These are phyloP conservation scores for Aegotheles bennettii DNA, from an alignment of 2,113 vertebrate genomes.

Conservation along the genomic window DNA sequence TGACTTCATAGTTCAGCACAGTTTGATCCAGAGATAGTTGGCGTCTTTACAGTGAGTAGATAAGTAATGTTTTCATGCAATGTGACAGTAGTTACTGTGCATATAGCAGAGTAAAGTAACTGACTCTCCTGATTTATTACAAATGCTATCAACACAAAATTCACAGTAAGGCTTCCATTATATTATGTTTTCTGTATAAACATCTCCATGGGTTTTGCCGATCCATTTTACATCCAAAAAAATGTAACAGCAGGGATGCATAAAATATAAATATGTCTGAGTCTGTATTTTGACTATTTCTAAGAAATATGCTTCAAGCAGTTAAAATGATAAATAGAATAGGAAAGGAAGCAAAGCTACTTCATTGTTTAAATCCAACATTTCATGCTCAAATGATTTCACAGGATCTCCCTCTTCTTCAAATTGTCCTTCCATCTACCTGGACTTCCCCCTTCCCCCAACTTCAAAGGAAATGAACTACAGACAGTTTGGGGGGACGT, in stretches of 20 bases:
- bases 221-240: constrained; percentile 67
- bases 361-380: constrained; percentile 61
- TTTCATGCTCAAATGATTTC: constrained; percentile 57
- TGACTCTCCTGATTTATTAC: constrained; percentile 69
- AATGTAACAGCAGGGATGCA: constrained; percentile 48
- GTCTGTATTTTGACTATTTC: constrained; percentile 73
- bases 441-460: not conserved
- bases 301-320: constrained; percentile 54
- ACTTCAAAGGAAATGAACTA: constrained; percentile 41
- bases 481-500: constrained; percentile 23
- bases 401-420: constrained; percentile 31
- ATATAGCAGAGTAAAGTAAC: constrained; percentile 59
- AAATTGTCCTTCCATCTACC: constrained; percentile 50
- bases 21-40: constrained; percentile 72
- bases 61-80: constrained; percentile 70
- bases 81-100: constrained; percentile 64
- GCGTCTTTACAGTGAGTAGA: constrained; percentile 72
- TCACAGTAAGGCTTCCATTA: constrained; percentile 74
- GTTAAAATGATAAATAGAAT: constrained; percentile 70
- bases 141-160: constrained; percentile 69
- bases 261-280: constrained; percentile 67
- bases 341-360: constrained; percentile 59
- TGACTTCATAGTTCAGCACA: constrained; percentile 72
- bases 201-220: constrained; percentile 51
- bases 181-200: constrained; percentile 72